Evolutionary conservation across 2,888 invertebrate genomes (phyloP).

Genomic region (Colostygia pectinataria): DNA sequence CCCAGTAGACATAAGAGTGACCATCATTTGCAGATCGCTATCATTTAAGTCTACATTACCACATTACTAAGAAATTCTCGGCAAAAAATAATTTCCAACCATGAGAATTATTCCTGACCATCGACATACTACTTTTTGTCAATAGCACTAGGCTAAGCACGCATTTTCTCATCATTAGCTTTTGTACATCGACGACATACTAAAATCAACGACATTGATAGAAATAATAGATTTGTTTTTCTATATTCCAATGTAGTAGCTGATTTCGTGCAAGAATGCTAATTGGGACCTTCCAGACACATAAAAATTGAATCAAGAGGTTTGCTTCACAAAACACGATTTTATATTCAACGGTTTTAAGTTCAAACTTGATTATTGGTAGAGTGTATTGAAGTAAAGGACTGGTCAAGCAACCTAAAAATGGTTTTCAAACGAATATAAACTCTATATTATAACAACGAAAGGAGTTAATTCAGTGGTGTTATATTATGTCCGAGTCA

Average conservation of each 20-base stretch:
- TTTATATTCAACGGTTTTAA: constrained; percentile 29
- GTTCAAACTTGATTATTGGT: constrained; percentile 29
- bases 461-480: constrained; percentile 34
- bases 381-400: constrained; percentile 26
- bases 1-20: not conserved
- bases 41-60: not conserved
- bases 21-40: not conserved
- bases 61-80: not conserved
- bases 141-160: not conserved
- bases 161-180: constrained; percentile 23
- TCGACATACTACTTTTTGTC: not conserved
- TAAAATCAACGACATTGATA: constrained; percentile 35
- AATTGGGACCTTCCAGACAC: constrained; percentile 55
- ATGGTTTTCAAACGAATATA: constrained; percentile 30
- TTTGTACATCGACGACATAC: constrained; percentile 26
- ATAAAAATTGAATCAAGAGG: constrained; percentile 43
- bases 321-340: constrained; percentile 32
- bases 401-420: constrained; percentile 36
- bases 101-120: constrained; percentile 4
- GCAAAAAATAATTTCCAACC: not conserved
- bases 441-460: constrained; percentile 37
- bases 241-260: constrained; percentile 44
- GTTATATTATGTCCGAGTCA: constrained; percentile 41
- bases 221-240: constrained; percentile 42
- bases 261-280: constrained; percentile 54